phyloP scores from a whole-genome alignment of 2,888 invertebrate genomes.

The Drosophila trichaetosa region DNA sequence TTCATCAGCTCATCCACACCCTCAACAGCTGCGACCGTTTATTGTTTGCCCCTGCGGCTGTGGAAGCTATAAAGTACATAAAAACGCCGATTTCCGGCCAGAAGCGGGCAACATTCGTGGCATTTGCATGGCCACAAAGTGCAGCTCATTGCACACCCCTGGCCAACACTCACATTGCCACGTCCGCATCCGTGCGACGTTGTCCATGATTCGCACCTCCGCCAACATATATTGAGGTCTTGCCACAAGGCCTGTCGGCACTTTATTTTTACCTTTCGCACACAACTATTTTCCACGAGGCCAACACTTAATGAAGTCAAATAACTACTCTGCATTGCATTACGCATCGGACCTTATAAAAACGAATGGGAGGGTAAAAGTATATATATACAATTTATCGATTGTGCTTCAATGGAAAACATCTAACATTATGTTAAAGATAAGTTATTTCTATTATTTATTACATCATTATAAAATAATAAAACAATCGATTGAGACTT shows the following conservation, averaged over 20 bases:
- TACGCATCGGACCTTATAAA: not conserved
- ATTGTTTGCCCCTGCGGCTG: conserved; percentile 53
- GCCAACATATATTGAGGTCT: conserved; percentile 64
- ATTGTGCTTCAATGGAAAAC: not conserved
- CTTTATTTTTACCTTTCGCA: conserved; percentile 4
- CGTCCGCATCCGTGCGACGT: conserved; percentile 8
- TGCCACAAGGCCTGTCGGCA: conserved; percentile 13
- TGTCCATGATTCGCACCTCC: conserved; percentile 39
- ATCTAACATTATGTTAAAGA: not conserved
- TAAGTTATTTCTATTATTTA: not conserved
- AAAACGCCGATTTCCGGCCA: conserved; percentile 66
- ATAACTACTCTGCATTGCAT: not conserved
- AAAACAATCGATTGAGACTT: not conserved
- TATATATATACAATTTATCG: not conserved
- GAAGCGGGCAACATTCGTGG: conserved; percentile 29
- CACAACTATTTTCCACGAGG: conserved; percentile 29
- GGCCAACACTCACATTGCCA: not conserved
- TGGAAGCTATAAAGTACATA: conserved; percentile 53
- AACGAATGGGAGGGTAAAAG: not conserved
- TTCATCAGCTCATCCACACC: not conserved
- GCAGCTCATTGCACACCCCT: conserved; percentile 17
- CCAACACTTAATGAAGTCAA: conserved; percentile 32
- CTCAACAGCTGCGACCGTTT: not conserved
- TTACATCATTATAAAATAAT: not conserved
- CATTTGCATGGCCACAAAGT: conserved; percentile 73